A percentile compares a stretch with the other conserved stretches of the same genome.
phyloP scores from a whole-genome alignment of 2,113 vertebrate genomes.

The Sprattus sprattus region DNA sequence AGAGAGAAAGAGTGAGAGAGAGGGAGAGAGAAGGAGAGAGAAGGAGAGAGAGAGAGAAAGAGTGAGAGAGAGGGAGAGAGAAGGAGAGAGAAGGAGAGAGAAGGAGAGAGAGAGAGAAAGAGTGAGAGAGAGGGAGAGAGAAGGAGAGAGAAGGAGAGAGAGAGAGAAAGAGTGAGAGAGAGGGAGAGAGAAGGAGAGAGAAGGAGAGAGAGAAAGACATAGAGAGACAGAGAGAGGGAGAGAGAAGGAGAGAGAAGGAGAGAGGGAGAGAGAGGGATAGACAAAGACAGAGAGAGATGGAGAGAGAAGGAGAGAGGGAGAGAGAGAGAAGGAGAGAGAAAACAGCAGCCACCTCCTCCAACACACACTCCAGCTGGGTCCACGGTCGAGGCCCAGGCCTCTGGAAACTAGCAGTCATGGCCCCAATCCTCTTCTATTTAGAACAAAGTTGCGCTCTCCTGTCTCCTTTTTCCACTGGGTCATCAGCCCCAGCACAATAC shows the following conservation, averaged over 20 bases:
- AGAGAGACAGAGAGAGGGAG: background rate
- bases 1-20: too few relatives aligned
- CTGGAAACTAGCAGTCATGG: constrained; percentile 7
- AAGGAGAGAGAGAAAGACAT: background rate
- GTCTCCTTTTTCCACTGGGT: constrained; percentile 10
- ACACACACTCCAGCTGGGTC: background rate
- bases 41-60: too few relatives aligned
- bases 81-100: background rate
- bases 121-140: background rate
- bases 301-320: background rate
- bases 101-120: background rate
- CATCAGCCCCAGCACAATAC: background rate
- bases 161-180: background rate
- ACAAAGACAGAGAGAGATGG: background rate
- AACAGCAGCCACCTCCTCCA: background rate
- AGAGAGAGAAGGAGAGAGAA: background rate
- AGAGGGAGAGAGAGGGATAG: background rate
- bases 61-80: background rate
- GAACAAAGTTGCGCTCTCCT: background rate
- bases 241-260: background rate
- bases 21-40: background rate
- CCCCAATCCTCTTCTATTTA: background rate
- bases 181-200: background rate
- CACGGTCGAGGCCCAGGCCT: background rate
- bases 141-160: background rate